phyloP scores from a whole-genome alignment of 2,888 invertebrate species.

The Salticus scenicus region DNA sequence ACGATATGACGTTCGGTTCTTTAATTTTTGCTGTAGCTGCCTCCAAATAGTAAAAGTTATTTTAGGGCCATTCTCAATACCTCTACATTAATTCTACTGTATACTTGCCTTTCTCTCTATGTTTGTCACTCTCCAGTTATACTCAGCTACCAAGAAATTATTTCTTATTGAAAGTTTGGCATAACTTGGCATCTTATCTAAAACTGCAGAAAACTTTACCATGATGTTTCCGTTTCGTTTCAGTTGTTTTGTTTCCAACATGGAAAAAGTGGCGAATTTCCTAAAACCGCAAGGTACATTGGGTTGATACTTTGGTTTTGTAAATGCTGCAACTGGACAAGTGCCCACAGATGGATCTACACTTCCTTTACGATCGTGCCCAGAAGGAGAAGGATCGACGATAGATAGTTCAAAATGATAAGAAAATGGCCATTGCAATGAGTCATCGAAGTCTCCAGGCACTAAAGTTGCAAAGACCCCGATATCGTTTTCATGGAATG shows the following conservation, averaged over 20 bases:
- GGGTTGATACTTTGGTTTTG: conserved; percentile 46
- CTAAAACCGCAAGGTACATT: conserved; percentile 67
- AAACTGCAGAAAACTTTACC: conserved; percentile 53
- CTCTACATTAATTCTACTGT: too few species aligned
- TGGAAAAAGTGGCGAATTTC: conserved; percentile 19
- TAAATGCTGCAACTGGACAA: conserved; percentile 52
- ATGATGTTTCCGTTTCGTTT: conserved; percentile 52
- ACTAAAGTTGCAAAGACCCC: conserved; percentile 60
- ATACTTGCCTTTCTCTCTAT: conserved; percentile 71
- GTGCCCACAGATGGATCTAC: conserved; percentile 52
- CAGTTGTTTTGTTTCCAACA: conserved; percentile 30
- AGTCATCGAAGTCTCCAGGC: conserved; percentile 43
- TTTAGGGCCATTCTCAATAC: too few species aligned
- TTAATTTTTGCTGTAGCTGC: too few species aligned
- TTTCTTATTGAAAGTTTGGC: conserved; percentile 69
- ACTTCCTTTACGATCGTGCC: conserved; percentile 28
- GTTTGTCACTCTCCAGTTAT: conserved; percentile 71
- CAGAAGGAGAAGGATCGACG: conserved; percentile 63
- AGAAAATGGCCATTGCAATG: conserved; percentile 71
- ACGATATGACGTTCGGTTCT: too few species aligned
- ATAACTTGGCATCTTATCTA: conserved; percentile 61
- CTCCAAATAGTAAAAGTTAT: too few species aligned
- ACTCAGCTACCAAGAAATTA: conserved; percentile 71
- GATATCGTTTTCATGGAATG: conserved; percentile 45
- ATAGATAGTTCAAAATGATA: conserved; percentile 70